Conservation (phyloP, 2,888 invertebrate species). For the Cantharis nigra region DNA sequence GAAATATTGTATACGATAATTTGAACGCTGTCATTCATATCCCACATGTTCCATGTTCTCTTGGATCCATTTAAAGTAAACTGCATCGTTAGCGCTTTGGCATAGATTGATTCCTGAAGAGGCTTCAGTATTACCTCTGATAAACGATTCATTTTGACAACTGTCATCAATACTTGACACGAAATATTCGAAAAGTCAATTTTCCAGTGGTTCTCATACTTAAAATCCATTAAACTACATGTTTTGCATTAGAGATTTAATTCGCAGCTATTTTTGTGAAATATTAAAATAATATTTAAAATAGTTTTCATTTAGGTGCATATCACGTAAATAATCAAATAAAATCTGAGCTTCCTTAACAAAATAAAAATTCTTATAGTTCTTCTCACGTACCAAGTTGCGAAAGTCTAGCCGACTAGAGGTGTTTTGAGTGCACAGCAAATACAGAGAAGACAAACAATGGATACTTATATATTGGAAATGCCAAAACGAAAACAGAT, state of each 20-base stretch:
- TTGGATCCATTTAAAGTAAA: conserved; percentile 75
- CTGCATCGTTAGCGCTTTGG: conserved; percentile 74
- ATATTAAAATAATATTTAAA: not conserved
- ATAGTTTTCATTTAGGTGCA: not conserved
- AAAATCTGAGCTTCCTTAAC: conserved; percentile 7
- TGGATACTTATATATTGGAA: not conserved
- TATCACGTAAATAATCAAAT: conserved; percentile 7
- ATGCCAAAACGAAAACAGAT: not conserved
- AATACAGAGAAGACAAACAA: conserved; percentile 5
- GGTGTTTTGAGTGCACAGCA: conserved; percentile 7
- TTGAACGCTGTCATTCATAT: conserved; percentile 83
- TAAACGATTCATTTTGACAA: conserved; percentile 35
- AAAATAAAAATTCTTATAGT: conserved; percentile 8
- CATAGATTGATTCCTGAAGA: conserved; percentile 60
- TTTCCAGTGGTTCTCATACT: not conserved
- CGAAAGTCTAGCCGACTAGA: not conserved
- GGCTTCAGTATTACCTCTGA: conserved; percentile 51
- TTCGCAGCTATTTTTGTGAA: too few species aligned
- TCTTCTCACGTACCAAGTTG: conserved; percentile 12
- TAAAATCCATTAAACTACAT: too few species aligned
- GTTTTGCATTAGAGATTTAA: too few species aligned
- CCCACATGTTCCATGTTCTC: conserved; percentile 82
- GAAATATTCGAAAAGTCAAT: not conserved
- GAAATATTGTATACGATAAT: conserved; percentile 81
- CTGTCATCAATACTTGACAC: not conserved